Conservation (phyloP, 2,113 vertebrate species). For the Psettodes erumei region DNA sequence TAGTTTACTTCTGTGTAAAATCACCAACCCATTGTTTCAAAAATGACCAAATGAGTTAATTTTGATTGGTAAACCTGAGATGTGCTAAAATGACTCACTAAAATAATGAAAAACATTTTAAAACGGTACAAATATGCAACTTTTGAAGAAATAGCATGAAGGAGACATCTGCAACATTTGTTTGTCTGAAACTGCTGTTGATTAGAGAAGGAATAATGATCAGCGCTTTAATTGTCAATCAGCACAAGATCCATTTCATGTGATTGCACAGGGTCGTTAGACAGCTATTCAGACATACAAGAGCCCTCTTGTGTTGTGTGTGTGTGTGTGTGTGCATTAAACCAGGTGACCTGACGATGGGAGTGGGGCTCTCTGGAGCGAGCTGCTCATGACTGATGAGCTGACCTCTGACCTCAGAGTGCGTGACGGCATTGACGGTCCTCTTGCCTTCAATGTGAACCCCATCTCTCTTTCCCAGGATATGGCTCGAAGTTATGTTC, state of each 20-base stretch:
- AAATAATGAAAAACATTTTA: background rate
- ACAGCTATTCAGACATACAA: slow-evolving; percentile 25
- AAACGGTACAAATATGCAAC: background rate
- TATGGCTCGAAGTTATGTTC: background rate
- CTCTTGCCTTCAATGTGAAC: slow-evolving; percentile 3
- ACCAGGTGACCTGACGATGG: slow-evolving; percentile 15
- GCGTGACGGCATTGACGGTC: background rate
- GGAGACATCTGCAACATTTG: slow-evolving; percentile 26
- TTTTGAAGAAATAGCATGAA: background rate
- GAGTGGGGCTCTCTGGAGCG: slow-evolving; percentile 12
- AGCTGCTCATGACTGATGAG: slow-evolving; percentile 49
- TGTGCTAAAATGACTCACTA: too few relatives aligned
- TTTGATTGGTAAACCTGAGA: background rate
- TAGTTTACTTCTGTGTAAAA: too few relatives aligned
- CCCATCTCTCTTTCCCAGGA: background rate
- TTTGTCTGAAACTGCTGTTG: slow-evolving; percentile 32
- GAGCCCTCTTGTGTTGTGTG: background rate
- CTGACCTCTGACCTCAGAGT: slow-evolving; percentile 50
- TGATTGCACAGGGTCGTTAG: slow-evolving; percentile 62
- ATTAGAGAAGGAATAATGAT: slow-evolving; percentile 42
- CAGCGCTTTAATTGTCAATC: slow-evolving; percentile 44
- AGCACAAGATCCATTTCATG: slow-evolving; percentile 31
- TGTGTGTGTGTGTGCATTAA: slow-evolving; percentile 3
- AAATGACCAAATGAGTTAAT: too few relatives aligned
- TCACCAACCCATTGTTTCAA: too few relatives aligned